Base-by-base conservation (phyloP, 1,140 invertebrate species). In the Solenopsis invicta region DNA sequence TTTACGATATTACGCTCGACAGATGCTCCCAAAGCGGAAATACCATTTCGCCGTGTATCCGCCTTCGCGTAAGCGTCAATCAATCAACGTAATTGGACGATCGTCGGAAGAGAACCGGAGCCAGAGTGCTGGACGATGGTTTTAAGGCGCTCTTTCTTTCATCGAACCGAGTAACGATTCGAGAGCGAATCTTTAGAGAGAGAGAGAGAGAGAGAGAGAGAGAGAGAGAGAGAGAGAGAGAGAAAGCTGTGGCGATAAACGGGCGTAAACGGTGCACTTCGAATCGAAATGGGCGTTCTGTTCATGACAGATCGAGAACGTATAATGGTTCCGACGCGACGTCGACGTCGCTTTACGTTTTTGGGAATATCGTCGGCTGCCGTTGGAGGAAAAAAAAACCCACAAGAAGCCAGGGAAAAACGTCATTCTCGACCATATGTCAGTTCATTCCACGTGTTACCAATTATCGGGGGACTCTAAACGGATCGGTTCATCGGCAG, bases 51-150 rank as follows among this genome's bases (percentile, higher is more conserved):
- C 41, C 56, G 56, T 9, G 16, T 77, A 61, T 59, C 52, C 21
- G 52, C 18, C 41, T 50, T 80, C 34, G 24, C 29, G 21, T 62
- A 64, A 48, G 41, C 76, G 45, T 61, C 41, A 48, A 87, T 87
- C 80, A 85, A 85, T 87, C 71, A 85, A 34, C 29, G 62, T 86
- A 74, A 71, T 85, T 87, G 81, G 54, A 71, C 52, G 37, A 72
- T 85, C 18, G 75, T 61, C 10, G 34, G 29, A 37, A 62, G n/a
- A 16, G 34, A 52, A 45, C 56, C 3, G 21, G 12, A 45, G 50
- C 34, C 34, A 50, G 59, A 62, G 37, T 52, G 34, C 41, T 9
- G 41, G 9, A 45, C 56, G 16, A 41, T 34, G 13, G 10, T 69
- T 61, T 86, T 64, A 50, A 45, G 45, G 34, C 77, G n/a, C 12